Percentiles rank a stretch among this genome's conserved stretches.
phyloP scores from a whole-genome alignment of 1,140 invertebrate genomes.

The Drosophila paulistorum region DNA sequence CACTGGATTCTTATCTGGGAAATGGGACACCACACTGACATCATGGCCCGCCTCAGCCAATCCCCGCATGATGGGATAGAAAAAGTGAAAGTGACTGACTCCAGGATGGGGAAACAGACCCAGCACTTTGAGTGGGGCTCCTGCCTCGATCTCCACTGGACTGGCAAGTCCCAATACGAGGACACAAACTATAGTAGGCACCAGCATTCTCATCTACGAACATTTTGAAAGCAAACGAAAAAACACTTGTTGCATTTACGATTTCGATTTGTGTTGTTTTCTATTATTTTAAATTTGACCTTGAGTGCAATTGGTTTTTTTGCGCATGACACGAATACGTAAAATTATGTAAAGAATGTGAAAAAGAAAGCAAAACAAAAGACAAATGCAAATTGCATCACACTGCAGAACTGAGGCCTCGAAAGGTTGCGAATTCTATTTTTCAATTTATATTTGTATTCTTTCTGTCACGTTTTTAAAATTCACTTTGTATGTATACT shows the following conservation, averaged over 20 bases:
- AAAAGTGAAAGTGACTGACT: slow-evolving; percentile 89
- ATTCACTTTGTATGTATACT: slow-evolving; percentile 17
- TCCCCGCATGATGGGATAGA: slow-evolving; percentile 86
- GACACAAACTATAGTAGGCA: slow-evolving; percentile 27
- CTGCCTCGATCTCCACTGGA: slow-evolving; percentile 63
- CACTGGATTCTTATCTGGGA: slow-evolving; percentile 84
- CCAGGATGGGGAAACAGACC: slow-evolving; percentile 88
- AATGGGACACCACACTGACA: slow-evolving; percentile 88
- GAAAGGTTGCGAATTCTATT: slow-evolving; percentile 15
- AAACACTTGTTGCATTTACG: slow-evolving; percentile 64
- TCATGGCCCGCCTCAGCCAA: slow-evolving; percentile 87
- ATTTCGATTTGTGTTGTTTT: slow-evolving; percentile 5
- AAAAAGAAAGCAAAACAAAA: slow-evolving; percentile 42
- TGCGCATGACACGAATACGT: slow-evolving; percentile 64
- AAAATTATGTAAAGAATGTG: slow-evolving; percentile 70
- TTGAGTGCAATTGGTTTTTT: slow-evolving; percentile 46
- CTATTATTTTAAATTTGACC: slow-evolving; percentile 46
- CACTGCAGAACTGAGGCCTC: background rate
- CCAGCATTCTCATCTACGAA: slow-evolving; percentile 25
- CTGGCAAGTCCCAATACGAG: slow-evolving; percentile 18
- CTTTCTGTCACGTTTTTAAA: slow-evolving; percentile 1
- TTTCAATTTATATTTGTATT: background rate
- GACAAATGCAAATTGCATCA: slow-evolving; percentile 50
- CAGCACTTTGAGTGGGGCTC: slow-evolving; percentile 85
- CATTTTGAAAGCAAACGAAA: slow-evolving; percentile 10